Base-by-base conservation (phyloP, 2,888 invertebrate genomes). In the Apodemia hepburni region DNA sequence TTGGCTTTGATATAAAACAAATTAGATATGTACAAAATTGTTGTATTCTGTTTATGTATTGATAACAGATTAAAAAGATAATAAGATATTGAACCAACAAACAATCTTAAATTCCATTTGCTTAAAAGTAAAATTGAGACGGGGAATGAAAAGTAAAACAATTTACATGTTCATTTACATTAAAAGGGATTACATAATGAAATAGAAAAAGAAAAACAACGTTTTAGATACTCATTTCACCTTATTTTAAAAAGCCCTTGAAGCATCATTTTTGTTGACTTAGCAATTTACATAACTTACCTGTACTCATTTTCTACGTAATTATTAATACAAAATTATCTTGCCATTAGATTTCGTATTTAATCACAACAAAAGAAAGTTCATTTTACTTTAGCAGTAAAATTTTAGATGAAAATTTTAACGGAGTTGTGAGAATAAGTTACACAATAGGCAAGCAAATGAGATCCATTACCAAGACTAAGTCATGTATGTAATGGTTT, bases 391-490 rank as follows among this genome's bases (percentile, higher is more conserved):
- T 29, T 29, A 27, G 57, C 29, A 27, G 15, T 29, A 51, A 22
- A 22, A 51, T 51, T 51, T 22, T 22, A 12, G 12, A 51, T 22
- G 22, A 5, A 51, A 22, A 22, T 51, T 57, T 57, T 27, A 27
- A 57, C 57, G 57, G 27, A 57, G 29, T 57, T 57, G 29, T 57
- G 27, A 27, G 29, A n/a, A 29, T 57, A 27, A 57, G 27, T 54
- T 54, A 57, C n/a, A 57, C 57, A 57, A 57, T 57, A 57, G 29
- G 57, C 27, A 57, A n/a, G 27, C 57, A 57, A 57, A 57, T 57
- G 57, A 57, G 57, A 57, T 29, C 57, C 57, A 57, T 57, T 57
- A 57, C 57, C 57, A 57, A 57, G 57, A 57, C 57, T 27, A 57
- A 57, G 57, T 29, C 57, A 57, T 57, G 57, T 57, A 57, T 57